A percentile compares a stretch with the other conserved stretches of the same genome.
These are phyloP conservation scores for Andricus grossulariae DNA, from an alignment of 1,140 invertebrate genomes.

Conservation along the genomic window DNA sequence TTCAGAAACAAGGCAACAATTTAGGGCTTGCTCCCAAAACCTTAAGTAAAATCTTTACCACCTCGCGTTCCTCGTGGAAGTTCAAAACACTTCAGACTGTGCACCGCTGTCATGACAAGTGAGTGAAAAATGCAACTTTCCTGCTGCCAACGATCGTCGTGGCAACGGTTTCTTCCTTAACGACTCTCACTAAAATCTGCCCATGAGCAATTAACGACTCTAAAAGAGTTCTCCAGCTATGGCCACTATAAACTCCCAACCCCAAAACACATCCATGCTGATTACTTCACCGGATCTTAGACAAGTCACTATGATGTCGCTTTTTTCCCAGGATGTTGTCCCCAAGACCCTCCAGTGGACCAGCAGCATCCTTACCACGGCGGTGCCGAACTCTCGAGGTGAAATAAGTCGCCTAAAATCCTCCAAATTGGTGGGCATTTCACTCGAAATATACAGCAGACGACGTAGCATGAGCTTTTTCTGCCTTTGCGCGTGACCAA, in stretches of 20 bases:
- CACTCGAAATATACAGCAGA: constrained; percentile 32
- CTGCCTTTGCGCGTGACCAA: constrained; percentile 63
- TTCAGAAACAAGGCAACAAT: too few species aligned
- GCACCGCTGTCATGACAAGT: neutral
- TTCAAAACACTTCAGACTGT: neutral
- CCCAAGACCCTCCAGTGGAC: constrained; percentile 11
- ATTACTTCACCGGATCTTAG: constrained; percentile 6
- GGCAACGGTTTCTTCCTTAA: constrained; percentile 21
- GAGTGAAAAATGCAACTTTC: neutral
- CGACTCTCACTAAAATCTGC: neutral
- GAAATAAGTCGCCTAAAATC: neutral
- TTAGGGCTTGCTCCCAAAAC: constrained; percentile 4
- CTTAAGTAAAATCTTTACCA: neutral
- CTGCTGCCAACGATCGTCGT: neutral
- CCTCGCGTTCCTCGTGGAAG: neutral
- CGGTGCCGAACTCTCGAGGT: constrained; percentile 25
- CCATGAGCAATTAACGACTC: neutral
- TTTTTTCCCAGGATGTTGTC: neutral
- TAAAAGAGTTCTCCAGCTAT: neutral
- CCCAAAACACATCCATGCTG: neutral
- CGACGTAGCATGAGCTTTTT: constrained; percentile 31
- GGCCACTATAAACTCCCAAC: neutral
- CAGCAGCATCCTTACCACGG: constrained; percentile 26
- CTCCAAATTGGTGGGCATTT: constrained; percentile 24
- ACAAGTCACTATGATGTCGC: constrained; percentile 5